A percentile compares a stretch with the other conserved stretches of the same genome.
Conservation (phyloP, 2,113 vertebrate species). For the Macroglossus sobrinus region DNA sequence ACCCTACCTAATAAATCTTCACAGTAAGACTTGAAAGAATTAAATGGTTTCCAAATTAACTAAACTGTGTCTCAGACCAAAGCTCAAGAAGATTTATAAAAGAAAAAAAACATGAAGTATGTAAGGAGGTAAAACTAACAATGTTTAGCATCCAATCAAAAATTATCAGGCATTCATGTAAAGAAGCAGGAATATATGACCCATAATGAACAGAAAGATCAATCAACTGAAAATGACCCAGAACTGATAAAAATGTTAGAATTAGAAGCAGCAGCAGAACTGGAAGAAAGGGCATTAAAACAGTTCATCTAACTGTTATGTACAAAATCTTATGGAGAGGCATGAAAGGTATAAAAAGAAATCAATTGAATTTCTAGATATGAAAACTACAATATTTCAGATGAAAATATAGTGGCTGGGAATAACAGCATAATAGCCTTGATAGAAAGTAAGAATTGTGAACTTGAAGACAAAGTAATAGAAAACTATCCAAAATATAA, state of each 20-base stretch:
- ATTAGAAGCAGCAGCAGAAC: not conserved
- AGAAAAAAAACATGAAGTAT: not conserved
- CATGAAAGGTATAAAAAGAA: not conserved
- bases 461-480: not conserved
- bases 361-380: not conserved
- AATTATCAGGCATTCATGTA: not conserved
- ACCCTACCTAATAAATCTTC: constrained; percentile 24
- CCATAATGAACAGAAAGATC: not conserved
- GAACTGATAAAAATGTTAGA: not conserved
- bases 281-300: not conserved
- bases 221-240: not conserved
- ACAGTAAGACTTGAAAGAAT: not conserved
- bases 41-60: not conserved
- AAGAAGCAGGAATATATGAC: not conserved
- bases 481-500: not conserved
- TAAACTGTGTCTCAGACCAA: not conserved
- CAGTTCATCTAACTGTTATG: not conserved
- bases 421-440: not conserved
- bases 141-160: not conserved
- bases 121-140: not conserved
- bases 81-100: not conserved
- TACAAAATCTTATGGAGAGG: not conserved
- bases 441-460: not conserved
- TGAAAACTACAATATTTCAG: not conserved
- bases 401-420: not conserved